Conservation (phyloP, 2,888 invertebrate species). For the Rhagophthalmus giganteus region DNA sequence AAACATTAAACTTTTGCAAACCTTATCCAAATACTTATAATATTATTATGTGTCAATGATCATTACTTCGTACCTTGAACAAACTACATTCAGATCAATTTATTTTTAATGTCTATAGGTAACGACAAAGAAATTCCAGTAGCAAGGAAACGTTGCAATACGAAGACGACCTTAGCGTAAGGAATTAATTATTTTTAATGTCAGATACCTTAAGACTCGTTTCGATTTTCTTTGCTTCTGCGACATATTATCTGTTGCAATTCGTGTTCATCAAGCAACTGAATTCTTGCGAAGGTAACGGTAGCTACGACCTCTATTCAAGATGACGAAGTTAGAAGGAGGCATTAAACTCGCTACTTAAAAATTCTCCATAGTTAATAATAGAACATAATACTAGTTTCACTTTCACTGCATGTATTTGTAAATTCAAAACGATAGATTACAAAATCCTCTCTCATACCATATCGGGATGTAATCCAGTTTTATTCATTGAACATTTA, state of each 20-base stretch:
- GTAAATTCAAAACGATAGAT: constrained; percentile 6
- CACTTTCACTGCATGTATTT: constrained; percentile 13
- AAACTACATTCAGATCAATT: background rate
- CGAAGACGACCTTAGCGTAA: constrained; percentile 2
- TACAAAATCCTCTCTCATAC: constrained; percentile 4
- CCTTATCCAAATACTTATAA: too few species aligned
- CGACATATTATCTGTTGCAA: background rate
- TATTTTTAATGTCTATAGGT: background rate
- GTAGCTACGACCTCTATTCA: constrained; percentile 8
- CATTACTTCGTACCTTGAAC: background rate
- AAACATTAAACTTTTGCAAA: too few species aligned
- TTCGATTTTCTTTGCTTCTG: background rate
- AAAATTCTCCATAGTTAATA: constrained; percentile 12
- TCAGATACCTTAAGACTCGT: background rate
- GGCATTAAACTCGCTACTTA: constrained; percentile 14
- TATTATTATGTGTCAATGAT: too few species aligned
- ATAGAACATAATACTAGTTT: constrained; percentile 9
- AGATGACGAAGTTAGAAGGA: constrained; percentile 4
- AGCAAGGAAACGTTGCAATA: constrained; percentile 2
- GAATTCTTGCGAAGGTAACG: constrained; percentile 9
- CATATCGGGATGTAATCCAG: background rate
- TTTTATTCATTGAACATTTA: too few species aligned
- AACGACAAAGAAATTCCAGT: background rate
- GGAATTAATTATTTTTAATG: background rate
- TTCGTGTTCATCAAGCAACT: constrained; percentile 5